These are phyloP conservation scores for Volucella inanis DNA, from an alignment of 2,888 invertebrate genomes.

Conservation along the genomic window DNA sequence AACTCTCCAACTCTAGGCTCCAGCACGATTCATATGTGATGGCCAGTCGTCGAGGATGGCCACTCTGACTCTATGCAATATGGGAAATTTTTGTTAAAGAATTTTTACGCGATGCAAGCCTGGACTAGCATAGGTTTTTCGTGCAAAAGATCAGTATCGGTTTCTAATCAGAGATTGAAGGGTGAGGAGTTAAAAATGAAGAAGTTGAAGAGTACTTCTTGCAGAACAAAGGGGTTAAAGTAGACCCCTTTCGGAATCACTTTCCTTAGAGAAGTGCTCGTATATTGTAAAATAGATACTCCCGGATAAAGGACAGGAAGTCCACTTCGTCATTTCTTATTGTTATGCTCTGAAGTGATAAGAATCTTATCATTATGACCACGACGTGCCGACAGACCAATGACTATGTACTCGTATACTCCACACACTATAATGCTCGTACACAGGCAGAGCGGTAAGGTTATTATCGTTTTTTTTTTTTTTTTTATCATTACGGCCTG, in stretches of 20 bases:
- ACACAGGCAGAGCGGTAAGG: conserved; percentile 33
- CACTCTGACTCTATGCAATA: conserved; percentile 54
- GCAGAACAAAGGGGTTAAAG: conserved; percentile 57
- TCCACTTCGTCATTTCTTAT: conserved; percentile 51
- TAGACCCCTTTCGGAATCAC: conserved; percentile 52
- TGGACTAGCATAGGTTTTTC: conserved; percentile 50
- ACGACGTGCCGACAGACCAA: conserved; percentile 72
- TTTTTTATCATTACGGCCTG: conserved; percentile 73
- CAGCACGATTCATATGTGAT: conserved; percentile 58
- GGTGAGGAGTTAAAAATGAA: neutral
- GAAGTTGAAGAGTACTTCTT: conserved; percentile 4
- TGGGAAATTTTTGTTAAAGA: conserved; percentile 51
- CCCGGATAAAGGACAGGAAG: neutral
- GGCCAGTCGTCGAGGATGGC: conserved; percentile 1
- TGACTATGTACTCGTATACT: conserved; percentile 7
- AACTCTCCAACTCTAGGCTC: conserved; percentile 47
- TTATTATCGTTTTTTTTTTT: conserved; percentile 63
- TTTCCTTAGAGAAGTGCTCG: conserved; percentile 34
- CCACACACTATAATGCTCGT: conserved; percentile 4
- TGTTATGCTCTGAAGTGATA: conserved; percentile 61
- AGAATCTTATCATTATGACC: conserved; percentile 75
- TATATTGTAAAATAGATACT: conserved; percentile 10
- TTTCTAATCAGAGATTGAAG: conserved; percentile 50
- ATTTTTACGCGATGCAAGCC: conserved; percentile 42
- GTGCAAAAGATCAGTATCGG: conserved; percentile 72